Evolutionary conservation across 2,888 invertebrate species (phyloP), one percentile per base, ranked within the genome.

Genomic region (Aleiodes leptofemur): DNA sequence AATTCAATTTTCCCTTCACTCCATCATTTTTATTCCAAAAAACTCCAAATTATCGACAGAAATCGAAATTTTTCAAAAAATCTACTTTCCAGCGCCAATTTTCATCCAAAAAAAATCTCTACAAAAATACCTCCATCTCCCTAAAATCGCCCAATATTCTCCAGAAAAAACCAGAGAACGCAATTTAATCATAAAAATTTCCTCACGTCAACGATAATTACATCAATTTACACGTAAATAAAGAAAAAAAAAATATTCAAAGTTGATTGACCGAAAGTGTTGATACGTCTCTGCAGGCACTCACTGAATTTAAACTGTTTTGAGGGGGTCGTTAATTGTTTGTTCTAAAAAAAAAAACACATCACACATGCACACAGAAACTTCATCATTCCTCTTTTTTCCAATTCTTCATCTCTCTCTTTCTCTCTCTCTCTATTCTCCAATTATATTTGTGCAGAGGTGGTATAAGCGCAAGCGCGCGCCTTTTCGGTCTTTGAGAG

Each of bases 401-500:
- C 6, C 31, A 43, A 68, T 68, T 16, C 16, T 23, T 50, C 23
- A 48, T 14, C 38, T 16, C 34, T 14, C 38, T 16, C 34, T 14
- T 23, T 23, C 23, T 2, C 23, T 23, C 23, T 23, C 23, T 23
- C 11, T 38, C 34, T 4, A 6, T 34, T 3, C 34, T 6, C 34
- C 34, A 34, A 34, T 61, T 11, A 50, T 50, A 23, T 14, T 57
- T 57, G 57, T 57, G 38, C 59, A 34, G 8, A 31, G 31, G n/a
- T 31, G 29, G 13, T 29, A 68, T 34, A 34, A 23, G 23, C 50
- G 55, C 69, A 69, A 29, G 51, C 59, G 59, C 59, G 59, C 57
- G 31, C 59, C 59, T 34, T 59, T 59, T 59, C n/a, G 59, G 38
- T 34, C n/a, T 34, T 34, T 59, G 38, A 38, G 59, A 48, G 55